Conservation (phyloP, 2,113 vertebrate species). For the Bos indicus region DNA sequence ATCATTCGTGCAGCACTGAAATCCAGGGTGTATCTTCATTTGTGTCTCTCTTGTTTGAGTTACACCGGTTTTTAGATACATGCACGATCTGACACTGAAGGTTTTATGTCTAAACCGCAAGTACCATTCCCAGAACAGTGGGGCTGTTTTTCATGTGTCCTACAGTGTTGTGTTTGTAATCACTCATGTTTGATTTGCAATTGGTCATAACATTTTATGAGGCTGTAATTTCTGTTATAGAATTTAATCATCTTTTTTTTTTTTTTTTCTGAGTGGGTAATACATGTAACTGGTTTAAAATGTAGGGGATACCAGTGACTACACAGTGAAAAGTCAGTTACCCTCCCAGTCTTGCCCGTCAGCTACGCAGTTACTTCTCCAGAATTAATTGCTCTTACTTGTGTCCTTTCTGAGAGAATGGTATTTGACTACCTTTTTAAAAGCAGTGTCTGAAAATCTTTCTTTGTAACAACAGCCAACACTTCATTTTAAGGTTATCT, state of each 20-base stretch:
- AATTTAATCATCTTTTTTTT: not conserved
- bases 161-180: not conserved
- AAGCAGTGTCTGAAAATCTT: not conserved
- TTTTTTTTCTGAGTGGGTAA: not conserved
- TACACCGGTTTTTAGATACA: not conserved
- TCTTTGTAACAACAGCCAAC: not conserved
- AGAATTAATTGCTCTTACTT: not conserved
- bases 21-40: not conserved
- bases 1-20: not conserved
- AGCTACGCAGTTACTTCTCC: not conserved
- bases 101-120: not conserved
- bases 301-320: not conserved
- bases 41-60: conserved; percentile 2
- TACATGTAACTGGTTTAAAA: not conserved
- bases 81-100: not conserved
- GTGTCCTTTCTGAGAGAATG: not conserved
- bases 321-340: not conserved
- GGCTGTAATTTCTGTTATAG: not conserved
- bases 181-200: not conserved
- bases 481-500: not conserved
- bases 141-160: not conserved
- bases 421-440: not conserved
- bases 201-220: not conserved
- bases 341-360: not conserved
- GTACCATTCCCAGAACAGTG: not conserved